These are phyloP conservation scores for Yponomeuta plumbellus DNA, from an alignment of 2,888 invertebrate genomes.

Conservation along the genomic window DNA sequence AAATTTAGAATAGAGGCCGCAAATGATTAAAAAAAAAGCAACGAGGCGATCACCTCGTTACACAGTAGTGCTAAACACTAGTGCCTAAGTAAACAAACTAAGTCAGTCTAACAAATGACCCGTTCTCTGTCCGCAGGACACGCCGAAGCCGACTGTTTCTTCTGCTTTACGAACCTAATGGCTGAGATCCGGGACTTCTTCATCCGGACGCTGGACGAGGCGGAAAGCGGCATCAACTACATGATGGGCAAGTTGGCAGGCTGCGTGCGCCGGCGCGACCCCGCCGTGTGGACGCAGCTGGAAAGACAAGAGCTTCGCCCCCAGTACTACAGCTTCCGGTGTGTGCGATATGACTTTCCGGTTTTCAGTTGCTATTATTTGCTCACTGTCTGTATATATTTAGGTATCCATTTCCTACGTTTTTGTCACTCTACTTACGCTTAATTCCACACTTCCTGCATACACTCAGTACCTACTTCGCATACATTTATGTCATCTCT, in stretches of 20 bases:
- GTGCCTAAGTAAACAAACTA: no score
- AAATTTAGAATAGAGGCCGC: no score
- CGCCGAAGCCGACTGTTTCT: conserved; percentile 98
- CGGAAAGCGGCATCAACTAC: conserved; percentile 92
- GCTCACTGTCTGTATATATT: no score
- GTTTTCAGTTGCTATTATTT: no score
- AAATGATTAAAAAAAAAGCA: no score
- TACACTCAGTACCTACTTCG: not conserved
- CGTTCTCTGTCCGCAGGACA: conserved; percentile 74
- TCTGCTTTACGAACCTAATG: conserved; percentile 99
- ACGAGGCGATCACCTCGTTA: no score
- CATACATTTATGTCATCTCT: not conserved
- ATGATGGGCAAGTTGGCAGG: conserved; percentile 91
- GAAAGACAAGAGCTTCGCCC: conserved; percentile 92
- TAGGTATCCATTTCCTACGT: no score
- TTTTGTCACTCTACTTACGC: no score
- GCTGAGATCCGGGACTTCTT: conserved; percentile 98
- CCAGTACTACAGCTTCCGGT: conserved; percentile 97
- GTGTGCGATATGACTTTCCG: conserved; percentile 20
- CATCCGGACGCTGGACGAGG: conserved; percentile 95
- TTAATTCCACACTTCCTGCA: not conserved
- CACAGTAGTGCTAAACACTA: no score
- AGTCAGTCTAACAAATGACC: no score
- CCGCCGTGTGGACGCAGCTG: conserved; percentile 84
- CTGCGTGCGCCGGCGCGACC: conserved; percentile 86